Evolutionary conservation across 1,140 invertebrate species (phyloP).

Genomic region (Stegodyphus dumicola): DNA sequence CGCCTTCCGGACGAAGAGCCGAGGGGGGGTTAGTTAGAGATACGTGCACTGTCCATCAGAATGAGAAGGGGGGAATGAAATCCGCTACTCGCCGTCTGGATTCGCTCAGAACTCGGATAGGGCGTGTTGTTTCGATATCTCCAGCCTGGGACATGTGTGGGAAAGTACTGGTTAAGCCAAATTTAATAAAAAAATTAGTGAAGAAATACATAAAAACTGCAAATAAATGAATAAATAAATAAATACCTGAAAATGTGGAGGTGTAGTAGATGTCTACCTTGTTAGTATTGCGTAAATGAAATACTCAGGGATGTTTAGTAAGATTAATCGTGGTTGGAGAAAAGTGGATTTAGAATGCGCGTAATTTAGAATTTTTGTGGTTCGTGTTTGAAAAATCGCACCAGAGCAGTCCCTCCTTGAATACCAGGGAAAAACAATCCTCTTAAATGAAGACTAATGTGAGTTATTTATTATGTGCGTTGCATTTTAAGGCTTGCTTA

Average conservation of each 20-base stretch:
- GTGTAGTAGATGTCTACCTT: too few relatives aligned
- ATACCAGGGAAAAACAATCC: slow-evolving; percentile 31
- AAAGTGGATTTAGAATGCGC: slow-evolving; percentile 22
- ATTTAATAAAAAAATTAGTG: too few relatives aligned
- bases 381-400: neutral
- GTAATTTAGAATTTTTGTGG: slow-evolving; percentile 36
- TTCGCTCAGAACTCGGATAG: slow-evolving; percentile 19
- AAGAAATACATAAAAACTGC: too few relatives aligned
- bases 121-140: slow-evolving; percentile 39
- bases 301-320: slow-evolving; percentile 36
- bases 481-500: slow-evolving; percentile 17
- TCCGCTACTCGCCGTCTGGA: slow-evolving; percentile 23
- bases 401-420: neutral
- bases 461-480: slow-evolving; percentile 25
- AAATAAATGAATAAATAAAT: neutral
- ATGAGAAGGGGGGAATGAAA: slow-evolving; percentile 4
- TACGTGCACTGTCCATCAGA: neutral
- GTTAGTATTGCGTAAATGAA: slow-evolving; percentile 1
- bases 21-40: neutral
- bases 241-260: neutral
- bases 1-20: slow-evolving; percentile 11
- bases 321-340: slow-evolving; percentile 30
- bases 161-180: too few relatives aligned
- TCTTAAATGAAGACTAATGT: slow-evolving; percentile 55
- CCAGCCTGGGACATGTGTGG: neutral